Evolutionary conservation across 2,797 vertebrate genomes (phyloP).

Genomic region (Labeo calbasu): DNA sequence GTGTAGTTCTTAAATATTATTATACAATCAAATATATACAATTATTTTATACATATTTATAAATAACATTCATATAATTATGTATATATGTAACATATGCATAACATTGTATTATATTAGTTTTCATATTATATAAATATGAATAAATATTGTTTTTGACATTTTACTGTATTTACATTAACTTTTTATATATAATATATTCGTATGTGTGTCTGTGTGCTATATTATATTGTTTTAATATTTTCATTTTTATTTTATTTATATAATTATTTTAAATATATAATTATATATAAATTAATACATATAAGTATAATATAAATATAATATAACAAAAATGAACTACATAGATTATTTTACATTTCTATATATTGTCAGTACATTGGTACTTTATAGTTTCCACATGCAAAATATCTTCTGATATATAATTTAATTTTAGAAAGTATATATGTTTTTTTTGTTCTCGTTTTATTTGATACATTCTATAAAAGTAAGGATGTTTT

Average conservation of each 20-base stretch:
- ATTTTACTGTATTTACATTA: too few relatives aligned
- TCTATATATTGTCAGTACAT: neutral
- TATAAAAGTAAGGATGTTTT: neutral
- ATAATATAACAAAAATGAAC: neutral
- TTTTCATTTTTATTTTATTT: neutral
- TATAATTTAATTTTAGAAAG: neutral
- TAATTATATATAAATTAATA: neutral
- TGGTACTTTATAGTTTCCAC: too few relatives aligned
- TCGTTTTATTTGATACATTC: neutral
- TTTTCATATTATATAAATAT: too few relatives aligned
- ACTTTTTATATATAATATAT: too few relatives aligned
- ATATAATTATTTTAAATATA: neutral
- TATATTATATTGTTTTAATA: neutral
- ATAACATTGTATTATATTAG: too few relatives aligned
- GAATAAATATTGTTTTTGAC: too few relatives aligned
- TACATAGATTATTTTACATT: neutral
- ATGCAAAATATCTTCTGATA: neutral
- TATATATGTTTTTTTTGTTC: neutral
- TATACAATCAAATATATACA: too few relatives aligned
- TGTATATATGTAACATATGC: too few relatives aligned
- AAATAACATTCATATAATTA: neutral
- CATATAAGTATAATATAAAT: neutral
- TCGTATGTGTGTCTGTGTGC: neutral
- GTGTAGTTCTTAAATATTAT: too few relatives aligned
- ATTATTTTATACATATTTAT: too few relatives aligned